Evolutionary conservation across 1,140 invertebrate species (phyloP).

Genomic region (Diabrotica undecimpunctata): DNA sequence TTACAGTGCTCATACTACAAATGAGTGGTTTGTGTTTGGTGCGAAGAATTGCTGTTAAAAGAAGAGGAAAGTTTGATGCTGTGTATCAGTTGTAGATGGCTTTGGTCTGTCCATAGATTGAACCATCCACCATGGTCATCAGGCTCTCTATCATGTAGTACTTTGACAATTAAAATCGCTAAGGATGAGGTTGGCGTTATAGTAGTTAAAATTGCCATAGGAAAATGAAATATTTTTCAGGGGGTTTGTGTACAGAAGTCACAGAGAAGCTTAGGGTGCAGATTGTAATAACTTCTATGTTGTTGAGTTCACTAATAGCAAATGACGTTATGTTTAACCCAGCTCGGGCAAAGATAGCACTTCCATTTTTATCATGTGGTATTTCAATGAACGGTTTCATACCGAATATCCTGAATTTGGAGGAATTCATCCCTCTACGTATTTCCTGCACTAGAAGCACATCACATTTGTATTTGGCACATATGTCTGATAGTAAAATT

Average conservation of each 20-base stretch:
- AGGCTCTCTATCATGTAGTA: conserved; percentile 3
- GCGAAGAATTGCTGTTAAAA: too few species aligned
- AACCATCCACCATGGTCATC: conserved; percentile 11
- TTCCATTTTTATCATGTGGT: conserved; percentile 12
- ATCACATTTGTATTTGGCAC: too few species aligned
- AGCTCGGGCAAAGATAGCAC: background rate
- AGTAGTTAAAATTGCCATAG: background rate
- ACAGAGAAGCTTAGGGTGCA: background rate
- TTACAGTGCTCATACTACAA: too few species aligned
- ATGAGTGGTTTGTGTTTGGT: too few species aligned
- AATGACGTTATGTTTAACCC: background rate
- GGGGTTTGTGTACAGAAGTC: background rate
- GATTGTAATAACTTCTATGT: background rate
- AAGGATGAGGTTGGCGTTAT: too few species aligned
- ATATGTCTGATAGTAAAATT: too few species aligned
- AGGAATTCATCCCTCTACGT: background rate
- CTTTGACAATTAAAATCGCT: too few species aligned
- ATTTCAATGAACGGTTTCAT: conserved; percentile 1
- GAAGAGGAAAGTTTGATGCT: conserved; percentile 19
- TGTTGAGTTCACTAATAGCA: background rate
- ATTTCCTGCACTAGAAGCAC: too few species aligned
- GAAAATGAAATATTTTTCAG: background rate
- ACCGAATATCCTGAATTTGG: background rate
- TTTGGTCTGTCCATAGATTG: conserved; percentile 15
- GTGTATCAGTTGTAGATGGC: conserved; percentile 10